These are phyloP conservation scores for Andrena trimmerana DNA, from an alignment of 2,888 invertebrate genomes.

Conservation along the genomic window DNA sequence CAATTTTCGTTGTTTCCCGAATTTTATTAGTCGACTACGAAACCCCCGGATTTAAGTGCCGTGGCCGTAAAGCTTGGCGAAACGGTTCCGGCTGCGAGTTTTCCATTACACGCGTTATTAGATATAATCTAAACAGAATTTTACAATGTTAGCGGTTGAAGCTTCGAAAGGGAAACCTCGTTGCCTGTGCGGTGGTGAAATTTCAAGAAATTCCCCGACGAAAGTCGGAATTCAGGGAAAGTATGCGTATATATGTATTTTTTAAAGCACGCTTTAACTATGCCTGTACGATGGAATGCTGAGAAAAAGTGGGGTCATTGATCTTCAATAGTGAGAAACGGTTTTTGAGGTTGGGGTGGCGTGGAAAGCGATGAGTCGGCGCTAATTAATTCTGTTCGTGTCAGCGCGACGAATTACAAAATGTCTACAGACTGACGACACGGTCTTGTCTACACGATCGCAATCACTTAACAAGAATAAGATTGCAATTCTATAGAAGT, in stretches of 20 bases:
- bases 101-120: slow-evolving; percentile 5
- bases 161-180: neutral
- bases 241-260: slow-evolving; percentile 2
- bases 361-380: slow-evolving; percentile 35
- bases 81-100: neutral
- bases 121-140: slow-evolving; percentile 7
- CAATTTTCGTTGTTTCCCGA: slow-evolving; percentile 28
- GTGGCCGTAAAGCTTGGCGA: neutral
- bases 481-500: neutral
- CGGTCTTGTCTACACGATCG: neutral
- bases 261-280: slow-evolving; percentile 2
- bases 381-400: slow-evolving; percentile 54
- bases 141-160: neutral
- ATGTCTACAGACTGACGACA: slow-evolving; percentile 32
- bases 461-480: neutral
- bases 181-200: neutral
- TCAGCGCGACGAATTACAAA: slow-evolving; percentile 48
- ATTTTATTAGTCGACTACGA: slow-evolving; percentile 40
- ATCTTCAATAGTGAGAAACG: slow-evolving; percentile 41
- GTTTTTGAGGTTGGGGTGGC: slow-evolving; percentile 17
- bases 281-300: neutral
- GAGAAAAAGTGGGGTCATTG: slow-evolving; percentile 27
- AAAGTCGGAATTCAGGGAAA: slow-evolving; percentile 12
- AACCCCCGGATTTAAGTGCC: slow-evolving; percentile 13
- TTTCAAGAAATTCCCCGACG: neutral